Conservation (phyloP, 92 coral and sea anemone species). For the Porites lobata region DNA sequence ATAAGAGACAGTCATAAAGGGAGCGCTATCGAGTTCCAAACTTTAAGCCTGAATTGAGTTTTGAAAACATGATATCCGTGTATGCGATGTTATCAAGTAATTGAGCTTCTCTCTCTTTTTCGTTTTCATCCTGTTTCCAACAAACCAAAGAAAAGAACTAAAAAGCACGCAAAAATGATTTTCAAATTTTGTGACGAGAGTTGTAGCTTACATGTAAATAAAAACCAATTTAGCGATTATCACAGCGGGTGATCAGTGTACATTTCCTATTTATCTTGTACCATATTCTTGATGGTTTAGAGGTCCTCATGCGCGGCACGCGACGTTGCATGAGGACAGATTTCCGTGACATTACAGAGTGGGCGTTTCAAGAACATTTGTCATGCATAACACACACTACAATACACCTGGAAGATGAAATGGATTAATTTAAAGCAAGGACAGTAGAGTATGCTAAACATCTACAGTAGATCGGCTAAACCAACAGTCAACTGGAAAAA, state of each 20-base stretch:
- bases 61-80: too few relatives aligned
- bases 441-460: too few relatives aligned
- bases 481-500: not conserved
- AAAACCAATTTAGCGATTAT: too few relatives aligned
- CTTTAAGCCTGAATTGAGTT: too few relatives aligned
- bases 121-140: not conserved
- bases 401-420: not conserved
- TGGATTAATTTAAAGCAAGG: too few relatives aligned
- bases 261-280: not conserved
- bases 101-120: too few relatives aligned
- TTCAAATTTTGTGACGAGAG: too few relatives aligned
- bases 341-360: slow-evolving; percentile 33
- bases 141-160: not conserved
- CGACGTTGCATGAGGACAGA: not conserved
- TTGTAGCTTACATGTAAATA: too few relatives aligned
- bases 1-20: not conserved
- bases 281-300: not conserved
- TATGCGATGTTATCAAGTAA: too few relatives aligned
- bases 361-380: slow-evolving; percentile 20
- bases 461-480: not conserved
- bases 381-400: not conserved
- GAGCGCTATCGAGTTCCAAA: not conserved
- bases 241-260: not conserved
- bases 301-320: not conserved
- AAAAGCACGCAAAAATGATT: too few relatives aligned